Base-by-base conservation (phyloP, 2,113 vertebrate species). In the Nannospalax galili region DNA sequence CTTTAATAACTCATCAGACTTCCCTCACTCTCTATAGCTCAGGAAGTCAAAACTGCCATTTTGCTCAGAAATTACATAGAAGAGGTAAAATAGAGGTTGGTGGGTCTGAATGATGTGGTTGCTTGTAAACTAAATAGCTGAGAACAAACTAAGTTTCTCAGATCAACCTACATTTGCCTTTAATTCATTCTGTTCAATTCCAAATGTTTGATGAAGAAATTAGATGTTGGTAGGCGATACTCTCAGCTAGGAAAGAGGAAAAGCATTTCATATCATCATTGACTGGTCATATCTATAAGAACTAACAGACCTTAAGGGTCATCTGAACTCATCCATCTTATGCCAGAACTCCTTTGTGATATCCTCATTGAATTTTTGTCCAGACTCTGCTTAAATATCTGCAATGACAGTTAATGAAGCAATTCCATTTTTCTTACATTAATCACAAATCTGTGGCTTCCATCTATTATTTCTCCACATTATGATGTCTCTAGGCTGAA, bases 181-280 rank as follows among this genome's bases (percentile, higher is more conserved):
- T 37, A 56, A 81, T 79, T 88, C 73, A 67, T 60, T 94, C 56
- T 65, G 7, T 69, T 70, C 60, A 28, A 30, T 24, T 77, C 74
- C 40, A 77, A 86, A 92, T 65, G 52, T 45, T 78, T 91, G 77
- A 88, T 80, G 81, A 90, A 85, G 70, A 93, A 91, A 73, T 20
- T 52, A 26, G 42, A 87, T 84, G 32, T 32, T 32, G 11, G 67
- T 12, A 69, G 32, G 67, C 10, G 24, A 42, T 32, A 73, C 62
- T 70, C 82, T 52, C 35, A n/a, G 48, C 26, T 84, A 78, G 62
- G n/a, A 90, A 82, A 86, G 14, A 84, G 12, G 0, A 75, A 82
- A 86, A 90, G 16, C 35, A 37, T 89, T 94, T 85, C 40, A 45
- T 67, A 48, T 48, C 75, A 78, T 73, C 32, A 19, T 65, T 73